Evolutionary conservation across 1,140 invertebrate species (phyloP).

Genomic region (Aradophagus sp.): DNA sequence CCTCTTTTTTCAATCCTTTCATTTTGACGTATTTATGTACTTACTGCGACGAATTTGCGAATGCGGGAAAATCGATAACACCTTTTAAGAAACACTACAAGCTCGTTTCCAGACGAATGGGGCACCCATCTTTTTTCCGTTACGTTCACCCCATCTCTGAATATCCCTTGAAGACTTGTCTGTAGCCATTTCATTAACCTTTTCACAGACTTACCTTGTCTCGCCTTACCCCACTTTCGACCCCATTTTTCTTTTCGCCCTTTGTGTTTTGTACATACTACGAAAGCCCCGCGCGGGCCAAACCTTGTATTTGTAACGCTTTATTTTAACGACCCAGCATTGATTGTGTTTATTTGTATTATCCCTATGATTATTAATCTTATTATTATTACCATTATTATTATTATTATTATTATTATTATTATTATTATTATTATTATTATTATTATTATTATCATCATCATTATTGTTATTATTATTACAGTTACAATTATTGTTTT

Average conservation of each 20-base stretch:
- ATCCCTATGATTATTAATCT: no score
- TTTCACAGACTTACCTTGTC: constrained; percentile 1
- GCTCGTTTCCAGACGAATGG: constrained; percentile 17
- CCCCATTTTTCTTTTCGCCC: no score
- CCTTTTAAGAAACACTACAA: constrained; percentile 16
- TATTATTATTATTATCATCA: no score
- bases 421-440: no score
- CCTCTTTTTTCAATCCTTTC: no score
- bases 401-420: no score
- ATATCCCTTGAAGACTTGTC: constrained; percentile 5
- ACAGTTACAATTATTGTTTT: constrained; percentile 3
- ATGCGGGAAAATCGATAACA: constrained; percentile 31
- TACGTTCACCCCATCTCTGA: constrained; percentile 2
- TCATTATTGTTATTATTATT: no score
- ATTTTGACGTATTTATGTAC: constrained; percentile 15
- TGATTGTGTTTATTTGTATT: neutral
- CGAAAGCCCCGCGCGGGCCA: neutral
- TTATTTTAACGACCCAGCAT: no score
- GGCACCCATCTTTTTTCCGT: constrained; percentile 1
- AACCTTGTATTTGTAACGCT: no score
- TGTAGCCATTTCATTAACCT: constrained; percentile 13
- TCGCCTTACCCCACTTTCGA: neutral
- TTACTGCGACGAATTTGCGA: constrained; percentile 25
- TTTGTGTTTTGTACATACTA: constrained; percentile 8
- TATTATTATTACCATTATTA: no score